phyloP scores from a whole-genome alignment of 2,888 invertebrate genomes.

The Beris morrisii region DNA sequence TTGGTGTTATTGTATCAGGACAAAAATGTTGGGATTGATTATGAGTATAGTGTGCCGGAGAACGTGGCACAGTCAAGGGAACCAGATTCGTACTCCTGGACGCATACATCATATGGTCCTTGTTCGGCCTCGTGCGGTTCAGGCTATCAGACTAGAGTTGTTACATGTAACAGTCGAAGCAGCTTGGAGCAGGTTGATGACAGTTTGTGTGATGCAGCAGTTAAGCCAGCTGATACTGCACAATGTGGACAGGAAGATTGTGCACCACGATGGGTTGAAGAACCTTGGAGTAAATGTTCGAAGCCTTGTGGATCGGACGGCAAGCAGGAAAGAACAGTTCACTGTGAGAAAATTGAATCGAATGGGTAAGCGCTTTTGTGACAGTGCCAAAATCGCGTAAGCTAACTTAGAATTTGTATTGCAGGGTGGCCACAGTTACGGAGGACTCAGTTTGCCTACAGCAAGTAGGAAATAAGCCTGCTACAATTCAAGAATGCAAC shows the following conservation, averaged over 20 bases:
- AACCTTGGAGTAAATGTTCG: constrained; percentile 80
- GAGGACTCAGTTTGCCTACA: constrained; percentile 74
- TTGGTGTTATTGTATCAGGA: constrained; percentile 83
- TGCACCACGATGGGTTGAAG: constrained; percentile 76
- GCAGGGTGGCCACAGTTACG: constrained; percentile 67
- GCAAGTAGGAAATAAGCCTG: constrained; percentile 69
- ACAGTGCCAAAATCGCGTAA: not conserved
- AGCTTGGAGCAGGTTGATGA: constrained; percentile 72
- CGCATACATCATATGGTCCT: constrained; percentile 65
- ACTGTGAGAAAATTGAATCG: constrained; percentile 77
- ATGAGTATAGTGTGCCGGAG: constrained; percentile 87
- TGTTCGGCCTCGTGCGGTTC: constrained; percentile 90
- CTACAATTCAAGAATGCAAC: constrained; percentile 72
- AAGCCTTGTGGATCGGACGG: constrained; percentile 80
- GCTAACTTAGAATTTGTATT: constrained; percentile 32
- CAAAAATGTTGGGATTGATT: constrained; percentile 79
- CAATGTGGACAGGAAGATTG: constrained; percentile 77
- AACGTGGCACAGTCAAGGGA: constrained; percentile 66
- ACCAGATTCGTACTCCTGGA: constrained; percentile 82
- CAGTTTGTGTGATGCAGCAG: constrained; percentile 74
- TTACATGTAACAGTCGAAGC: constrained; percentile 77
- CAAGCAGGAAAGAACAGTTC: constrained; percentile 68
- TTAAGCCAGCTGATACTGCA: constrained; percentile 71
- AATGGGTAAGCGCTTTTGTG: constrained; percentile 60
- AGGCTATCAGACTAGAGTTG: constrained; percentile 78